Conservation (phyloP, 2,797 vertebrate species). For the Pogoniulus pusillus region DNA sequence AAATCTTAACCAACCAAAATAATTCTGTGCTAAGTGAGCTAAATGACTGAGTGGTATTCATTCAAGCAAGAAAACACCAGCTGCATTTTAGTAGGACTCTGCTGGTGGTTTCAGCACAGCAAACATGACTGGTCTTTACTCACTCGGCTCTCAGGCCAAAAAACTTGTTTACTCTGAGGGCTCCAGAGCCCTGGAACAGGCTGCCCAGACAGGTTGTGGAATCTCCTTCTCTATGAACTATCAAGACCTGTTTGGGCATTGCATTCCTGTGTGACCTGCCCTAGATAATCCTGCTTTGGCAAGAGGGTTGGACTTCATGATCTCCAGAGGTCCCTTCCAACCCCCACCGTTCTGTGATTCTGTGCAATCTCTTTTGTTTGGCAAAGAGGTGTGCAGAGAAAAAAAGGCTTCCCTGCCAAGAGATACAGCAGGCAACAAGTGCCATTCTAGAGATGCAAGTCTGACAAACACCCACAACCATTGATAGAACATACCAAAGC, state of each 20-base stretch:
- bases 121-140: rapidly evolving
- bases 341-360: too few species aligned
- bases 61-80: neutral
- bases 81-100: neutral
- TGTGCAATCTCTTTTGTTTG: neutral
- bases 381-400: neutral
- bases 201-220: too few species aligned
- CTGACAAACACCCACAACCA: neutral
- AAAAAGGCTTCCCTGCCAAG: neutral
- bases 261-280: too few species aligned
- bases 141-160: neutral
- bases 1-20: neutral
- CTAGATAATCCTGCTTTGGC: too few species aligned
- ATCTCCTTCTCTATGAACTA: too few species aligned
- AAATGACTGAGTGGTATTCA: neutral
- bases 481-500: neutral
- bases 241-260: too few species aligned
- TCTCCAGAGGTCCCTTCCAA: too few species aligned
- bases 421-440: neutral
- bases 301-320: too few species aligned
- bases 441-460: neutral
- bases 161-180: neutral
- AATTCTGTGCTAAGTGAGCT: neutral
- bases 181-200: too few species aligned
- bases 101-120: neutral